A percentile compares a stretch with the other conserved stretches of the same genome.
These are phyloP conservation scores for Melangyna quadrimaculata DNA, from an alignment of 2,888 invertebrate species.

Conservation along the genomic window DNA sequence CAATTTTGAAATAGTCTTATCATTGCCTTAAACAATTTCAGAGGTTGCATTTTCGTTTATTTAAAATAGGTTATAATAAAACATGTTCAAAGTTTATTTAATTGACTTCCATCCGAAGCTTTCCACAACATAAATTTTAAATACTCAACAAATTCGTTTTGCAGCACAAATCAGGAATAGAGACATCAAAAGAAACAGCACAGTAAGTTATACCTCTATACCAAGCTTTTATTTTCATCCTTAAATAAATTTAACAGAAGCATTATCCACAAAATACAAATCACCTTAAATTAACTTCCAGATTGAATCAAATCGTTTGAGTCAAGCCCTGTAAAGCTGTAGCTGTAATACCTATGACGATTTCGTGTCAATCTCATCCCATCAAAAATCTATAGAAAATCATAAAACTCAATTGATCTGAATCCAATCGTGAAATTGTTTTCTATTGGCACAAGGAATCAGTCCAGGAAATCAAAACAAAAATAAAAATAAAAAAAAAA, in stretches of 20 bases:
- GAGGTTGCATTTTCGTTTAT: too few relatives aligned
- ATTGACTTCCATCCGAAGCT: too few relatives aligned
- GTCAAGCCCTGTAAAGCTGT: constrained; percentile 38
- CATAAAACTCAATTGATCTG: constrained; percentile 69
- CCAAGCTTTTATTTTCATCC: not conserved
- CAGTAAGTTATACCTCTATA: not conserved
- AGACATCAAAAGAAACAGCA: constrained; percentile 4
- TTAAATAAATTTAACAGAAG: constrained; percentile 29
- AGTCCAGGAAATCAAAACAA: not conserved
- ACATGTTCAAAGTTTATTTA: too few relatives aligned
- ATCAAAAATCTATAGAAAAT: constrained; percentile 65
- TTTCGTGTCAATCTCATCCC: constrained; percentile 52
- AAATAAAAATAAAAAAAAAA: not conserved
- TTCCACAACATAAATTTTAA: not conserved
- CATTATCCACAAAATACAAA: constrained; percentile 54
- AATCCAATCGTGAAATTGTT: constrained; percentile 72
- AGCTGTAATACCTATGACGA: constrained; percentile 28
- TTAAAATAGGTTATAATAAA: too few relatives aligned
- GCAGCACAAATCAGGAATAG: not conserved
- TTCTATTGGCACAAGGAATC: constrained; percentile 49
- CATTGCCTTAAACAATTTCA: too few relatives aligned
- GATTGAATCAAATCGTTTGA: constrained; percentile 66
- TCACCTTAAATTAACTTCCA: constrained; percentile 66
- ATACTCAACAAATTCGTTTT: not conserved
- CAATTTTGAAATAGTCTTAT: too few relatives aligned